A percentile compares a stretch with the other conserved stretches of the same genome.
phyloP scores from a whole-genome alignment of 2,797 vertebrate species.

The Nothura maculosa region DNA sequence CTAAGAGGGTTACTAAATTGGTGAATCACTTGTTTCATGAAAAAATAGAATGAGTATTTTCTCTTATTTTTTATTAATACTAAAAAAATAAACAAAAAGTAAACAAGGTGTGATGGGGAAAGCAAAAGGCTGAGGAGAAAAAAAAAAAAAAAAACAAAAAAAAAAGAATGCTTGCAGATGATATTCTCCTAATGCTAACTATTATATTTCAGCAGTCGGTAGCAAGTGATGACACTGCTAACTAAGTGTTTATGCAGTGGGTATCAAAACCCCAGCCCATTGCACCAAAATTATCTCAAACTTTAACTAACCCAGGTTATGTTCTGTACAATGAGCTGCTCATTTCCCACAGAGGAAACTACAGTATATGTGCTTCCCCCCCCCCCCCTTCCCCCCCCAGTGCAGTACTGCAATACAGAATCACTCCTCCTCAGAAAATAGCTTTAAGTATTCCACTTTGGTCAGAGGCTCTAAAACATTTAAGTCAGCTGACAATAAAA shows the following conservation, averaged over 20 bases:
- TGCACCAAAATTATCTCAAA: neutral
- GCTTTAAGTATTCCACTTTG: accelerated
- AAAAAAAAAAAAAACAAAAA: neutral
- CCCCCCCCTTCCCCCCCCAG: too few species aligned
- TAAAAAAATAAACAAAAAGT: neutral
- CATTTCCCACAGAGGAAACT: neutral
- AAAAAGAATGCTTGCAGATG: neutral
- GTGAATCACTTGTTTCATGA: neutral
- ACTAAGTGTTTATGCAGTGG: neutral
- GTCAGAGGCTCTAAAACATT: neutral
- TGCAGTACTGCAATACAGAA: neutral
- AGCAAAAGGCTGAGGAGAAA: neutral
- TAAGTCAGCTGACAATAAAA: neutral
- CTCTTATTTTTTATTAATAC: neutral
- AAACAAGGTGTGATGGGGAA: neutral
- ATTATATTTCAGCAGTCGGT: too few species aligned
- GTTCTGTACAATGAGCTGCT: neutral
- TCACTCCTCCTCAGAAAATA: accelerated
- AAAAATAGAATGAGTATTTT: neutral
- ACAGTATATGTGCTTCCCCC: neutral
- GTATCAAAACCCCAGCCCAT: neutral
- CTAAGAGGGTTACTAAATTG: neutral
- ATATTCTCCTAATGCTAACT: too few species aligned
- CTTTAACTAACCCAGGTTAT: neutral
- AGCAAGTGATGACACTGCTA: neutral